A percentile compares a stretch with the other conserved stretches of the same genome.
These are phyloP conservation scores for Drosophila ezoana DNA, from an alignment of 2,888 invertebrate species.

Conservation along the genomic window DNA sequence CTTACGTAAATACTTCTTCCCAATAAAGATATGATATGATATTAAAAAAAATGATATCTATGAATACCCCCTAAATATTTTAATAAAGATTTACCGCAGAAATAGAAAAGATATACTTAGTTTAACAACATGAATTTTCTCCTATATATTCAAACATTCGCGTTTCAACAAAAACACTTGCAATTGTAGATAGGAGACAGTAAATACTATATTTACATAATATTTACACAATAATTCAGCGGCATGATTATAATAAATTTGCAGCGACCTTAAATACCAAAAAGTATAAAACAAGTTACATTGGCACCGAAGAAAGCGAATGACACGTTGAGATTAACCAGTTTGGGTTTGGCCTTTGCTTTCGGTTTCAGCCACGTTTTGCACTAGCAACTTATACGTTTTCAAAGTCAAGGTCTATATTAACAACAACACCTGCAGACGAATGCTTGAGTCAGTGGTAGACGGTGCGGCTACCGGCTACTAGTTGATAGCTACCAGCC, in stretches of 20 bases:
- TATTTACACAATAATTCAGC: constrained; percentile 4
- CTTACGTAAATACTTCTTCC: too few species aligned
- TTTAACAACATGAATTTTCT: too few species aligned
- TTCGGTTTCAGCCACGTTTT: constrained; percentile 29
- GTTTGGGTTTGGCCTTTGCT: constrained; percentile 43
- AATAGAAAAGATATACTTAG: too few species aligned
- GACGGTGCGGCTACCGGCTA: constrained; percentile 29
- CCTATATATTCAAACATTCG: too few species aligned
- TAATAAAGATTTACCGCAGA: too few species aligned
- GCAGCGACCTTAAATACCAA: constrained; percentile 38
- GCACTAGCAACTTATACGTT: constrained; percentile 21
- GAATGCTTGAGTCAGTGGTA: constrained; percentile 12
- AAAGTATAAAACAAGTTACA: constrained; percentile 11
- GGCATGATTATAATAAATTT: constrained; percentile 21
- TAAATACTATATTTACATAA: too few species aligned
- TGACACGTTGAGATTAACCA: constrained; percentile 45
- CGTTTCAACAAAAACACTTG: too few species aligned
- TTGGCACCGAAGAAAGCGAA: constrained; percentile 57
- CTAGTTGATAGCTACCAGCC: constrained; percentile 14
- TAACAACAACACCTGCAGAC: constrained; percentile 24
- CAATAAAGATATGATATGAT: too few species aligned
- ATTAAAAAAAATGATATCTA: too few species aligned
- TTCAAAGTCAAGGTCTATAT: constrained; percentile 81
- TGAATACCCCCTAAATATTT: too few species aligned
- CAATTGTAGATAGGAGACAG: too few species aligned